Percentiles rank a stretch among this genome's conserved stretches.
These are phyloP conservation scores for Staurois parvus DNA, from an alignment of 2,797 vertebrate species.

Conservation along the genomic window DNA sequence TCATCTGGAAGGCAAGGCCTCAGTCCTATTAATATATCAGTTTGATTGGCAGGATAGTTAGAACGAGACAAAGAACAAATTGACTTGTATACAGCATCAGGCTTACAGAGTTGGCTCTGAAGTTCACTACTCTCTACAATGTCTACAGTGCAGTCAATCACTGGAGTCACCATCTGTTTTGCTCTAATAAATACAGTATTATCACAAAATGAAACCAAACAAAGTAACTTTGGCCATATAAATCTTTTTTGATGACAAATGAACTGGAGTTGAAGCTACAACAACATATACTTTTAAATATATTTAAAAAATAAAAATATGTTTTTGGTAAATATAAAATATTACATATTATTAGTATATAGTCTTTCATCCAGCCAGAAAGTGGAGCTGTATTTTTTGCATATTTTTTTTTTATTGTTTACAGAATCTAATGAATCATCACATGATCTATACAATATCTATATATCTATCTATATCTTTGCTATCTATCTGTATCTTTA, in stretches of 20 bases:
- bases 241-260: conserved; percentile 27
- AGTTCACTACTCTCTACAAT: conserved; percentile 33
- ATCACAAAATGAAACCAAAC: conserved; percentile 40
- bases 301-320: background rate
- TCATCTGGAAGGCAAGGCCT: conserved; percentile 34
- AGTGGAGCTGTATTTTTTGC: too few relatives aligned
- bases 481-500: too few relatives aligned
- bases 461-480: too few relatives aligned
- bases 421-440: too few relatives aligned
- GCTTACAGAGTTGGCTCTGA: conserved; percentile 26
- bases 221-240: conserved; percentile 32
- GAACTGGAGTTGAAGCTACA: background rate
- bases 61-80: conserved; percentile 43
- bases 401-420: too few relatives aligned
- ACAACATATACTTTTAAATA: background rate
- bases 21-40: conserved; percentile 54
- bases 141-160: conserved; percentile 45
- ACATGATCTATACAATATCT: too few relatives aligned
- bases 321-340: too few relatives aligned
- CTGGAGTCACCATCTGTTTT: conserved; percentile 48
- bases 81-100: conserved; percentile 46
- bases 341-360: too few relatives aligned
- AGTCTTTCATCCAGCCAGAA: too few relatives aligned
- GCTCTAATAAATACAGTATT: conserved; percentile 51
- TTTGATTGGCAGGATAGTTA: conserved; percentile 52